These are phyloP conservation scores for Scotopteryx bipunctaria DNA, from an alignment of 2,888 invertebrate species.

Conservation along the genomic window DNA sequence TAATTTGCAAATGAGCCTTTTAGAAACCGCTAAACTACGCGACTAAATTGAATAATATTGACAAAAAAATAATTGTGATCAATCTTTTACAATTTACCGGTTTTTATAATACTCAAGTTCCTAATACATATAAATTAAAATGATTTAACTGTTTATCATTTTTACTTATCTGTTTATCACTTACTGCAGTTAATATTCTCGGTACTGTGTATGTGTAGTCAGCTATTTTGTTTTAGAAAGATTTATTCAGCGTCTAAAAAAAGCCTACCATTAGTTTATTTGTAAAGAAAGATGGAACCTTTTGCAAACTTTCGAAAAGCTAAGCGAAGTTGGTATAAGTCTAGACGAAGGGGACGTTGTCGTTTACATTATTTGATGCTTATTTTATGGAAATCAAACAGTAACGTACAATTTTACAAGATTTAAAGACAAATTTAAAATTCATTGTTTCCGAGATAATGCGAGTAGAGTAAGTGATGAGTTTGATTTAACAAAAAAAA, in stretches of 20 bases:
- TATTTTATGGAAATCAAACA: constrained; percentile 15
- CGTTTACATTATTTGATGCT: constrained; percentile 17
- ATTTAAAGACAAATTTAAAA: constrained; percentile 1
- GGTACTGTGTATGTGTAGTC: not conserved
- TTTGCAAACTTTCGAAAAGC: constrained; percentile 10
- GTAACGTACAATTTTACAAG: constrained; percentile 11
- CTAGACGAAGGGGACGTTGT: constrained; percentile 18
- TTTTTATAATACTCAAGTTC: too few relatives aligned
- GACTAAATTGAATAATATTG: too few relatives aligned
- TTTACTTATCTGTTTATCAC: too few relatives aligned
- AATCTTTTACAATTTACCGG: too few relatives aligned
- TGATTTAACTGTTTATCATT: too few relatives aligned
- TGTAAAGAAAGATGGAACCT: not conserved
- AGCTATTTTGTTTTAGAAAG: too few relatives aligned
- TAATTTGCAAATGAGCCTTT: not conserved
- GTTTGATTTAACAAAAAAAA: too few relatives aligned
- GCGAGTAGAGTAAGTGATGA: not conserved
- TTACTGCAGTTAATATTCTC: not conserved
- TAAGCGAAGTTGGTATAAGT: constrained; percentile 13
- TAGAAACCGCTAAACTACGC: too few relatives aligned
- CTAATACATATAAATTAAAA: too few relatives aligned
- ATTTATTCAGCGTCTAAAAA: not conserved
- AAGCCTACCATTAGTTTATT: not conserved
- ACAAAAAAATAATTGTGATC: too few relatives aligned
- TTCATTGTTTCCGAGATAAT: not conserved